Conservation (phyloP, 2,113 vertebrate genomes). For the Centropristis striata region DNA sequence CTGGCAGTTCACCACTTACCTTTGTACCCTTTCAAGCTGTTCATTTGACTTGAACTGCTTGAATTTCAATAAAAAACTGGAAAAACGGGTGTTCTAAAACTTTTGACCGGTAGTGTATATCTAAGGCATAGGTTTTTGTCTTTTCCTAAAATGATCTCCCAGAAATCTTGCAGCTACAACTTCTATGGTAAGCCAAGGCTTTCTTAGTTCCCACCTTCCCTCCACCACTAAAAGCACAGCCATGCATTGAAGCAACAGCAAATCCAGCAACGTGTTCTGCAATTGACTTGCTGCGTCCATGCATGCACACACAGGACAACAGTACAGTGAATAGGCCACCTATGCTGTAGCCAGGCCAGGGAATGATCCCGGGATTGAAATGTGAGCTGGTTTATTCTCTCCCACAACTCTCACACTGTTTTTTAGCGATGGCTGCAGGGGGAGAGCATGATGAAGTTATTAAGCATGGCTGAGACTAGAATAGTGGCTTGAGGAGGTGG, state of each 20-base stretch:
- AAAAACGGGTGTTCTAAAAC: too few species aligned
- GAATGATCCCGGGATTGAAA: conserved; percentile 74
- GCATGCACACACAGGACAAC: conserved; percentile 51
- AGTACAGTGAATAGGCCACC: conserved; percentile 62
- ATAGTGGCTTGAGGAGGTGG: conserved; percentile 34
- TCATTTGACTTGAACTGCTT: too few species aligned
- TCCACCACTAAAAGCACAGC: background rate
- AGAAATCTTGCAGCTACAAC: background rate
- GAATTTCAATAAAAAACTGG: too few species aligned
- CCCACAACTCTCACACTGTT: conserved; percentile 51
- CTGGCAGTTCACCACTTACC: too few species aligned
- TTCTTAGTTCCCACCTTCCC: background rate
- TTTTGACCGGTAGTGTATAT: too few species aligned
- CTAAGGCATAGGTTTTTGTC: background rate
- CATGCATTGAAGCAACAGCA: conserved; percentile 1
- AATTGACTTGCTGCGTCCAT: conserved; percentile 26
- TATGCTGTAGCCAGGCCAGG: conserved; percentile 56
- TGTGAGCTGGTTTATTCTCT: conserved; percentile 70
- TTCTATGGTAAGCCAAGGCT: background rate
- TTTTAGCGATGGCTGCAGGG: conserved; percentile 59
- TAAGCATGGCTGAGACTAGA: conserved; percentile 66
- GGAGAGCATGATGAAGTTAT: conserved; percentile 71
- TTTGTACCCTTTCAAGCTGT: too few species aligned
- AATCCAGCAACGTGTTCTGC: conserved; percentile 15
- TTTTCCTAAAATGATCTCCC: background rate